These are phyloP conservation scores for Apodemia zela DNA, from an alignment of 2,888 invertebrate species.

Conservation along the genomic window DNA sequence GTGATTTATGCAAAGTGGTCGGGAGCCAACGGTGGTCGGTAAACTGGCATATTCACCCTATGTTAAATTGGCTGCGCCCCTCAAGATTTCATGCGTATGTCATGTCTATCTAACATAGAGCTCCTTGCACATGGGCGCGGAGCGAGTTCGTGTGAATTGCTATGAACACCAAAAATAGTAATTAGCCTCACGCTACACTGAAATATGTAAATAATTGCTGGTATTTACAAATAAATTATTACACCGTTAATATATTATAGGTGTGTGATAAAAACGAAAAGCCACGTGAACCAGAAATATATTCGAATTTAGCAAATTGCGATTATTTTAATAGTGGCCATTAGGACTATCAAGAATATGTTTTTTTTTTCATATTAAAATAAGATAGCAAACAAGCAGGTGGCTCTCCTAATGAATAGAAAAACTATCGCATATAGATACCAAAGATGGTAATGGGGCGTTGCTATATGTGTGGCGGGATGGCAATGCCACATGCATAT, in stretches of 20 bases:
- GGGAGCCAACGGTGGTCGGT: no score
- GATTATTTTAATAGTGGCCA: background rate
- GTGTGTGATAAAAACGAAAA: background rate
- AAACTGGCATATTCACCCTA: no score
- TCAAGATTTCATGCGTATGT: background rate
- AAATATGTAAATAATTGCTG: constrained; percentile 10
- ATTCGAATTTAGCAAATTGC: background rate
- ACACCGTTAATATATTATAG: constrained; percentile 2
- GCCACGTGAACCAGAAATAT: background rate
- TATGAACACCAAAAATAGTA: constrained; percentile 12
- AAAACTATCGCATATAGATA: no score
- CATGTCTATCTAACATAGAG: background rate
- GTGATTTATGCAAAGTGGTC: no score
- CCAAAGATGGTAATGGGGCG: no score
- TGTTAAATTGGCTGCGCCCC: background rate
- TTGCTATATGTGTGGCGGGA: no score
- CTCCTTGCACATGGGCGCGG: background rate
- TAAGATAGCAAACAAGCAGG: no score
- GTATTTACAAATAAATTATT: constrained; percentile 12
- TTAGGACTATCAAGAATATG: no score
- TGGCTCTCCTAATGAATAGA: no score
- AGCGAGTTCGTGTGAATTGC: constrained; percentile 8
- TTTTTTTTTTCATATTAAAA: no score
- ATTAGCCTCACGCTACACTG: constrained; percentile 13
- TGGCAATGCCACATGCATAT: no score